A percentile compares a stretch with the other conserved stretches of the same genome.
These are phyloP conservation scores for Enchytraeus crypticus DNA, from an alignment of 2,888 invertebrate genomes.

Conservation along the genomic window DNA sequence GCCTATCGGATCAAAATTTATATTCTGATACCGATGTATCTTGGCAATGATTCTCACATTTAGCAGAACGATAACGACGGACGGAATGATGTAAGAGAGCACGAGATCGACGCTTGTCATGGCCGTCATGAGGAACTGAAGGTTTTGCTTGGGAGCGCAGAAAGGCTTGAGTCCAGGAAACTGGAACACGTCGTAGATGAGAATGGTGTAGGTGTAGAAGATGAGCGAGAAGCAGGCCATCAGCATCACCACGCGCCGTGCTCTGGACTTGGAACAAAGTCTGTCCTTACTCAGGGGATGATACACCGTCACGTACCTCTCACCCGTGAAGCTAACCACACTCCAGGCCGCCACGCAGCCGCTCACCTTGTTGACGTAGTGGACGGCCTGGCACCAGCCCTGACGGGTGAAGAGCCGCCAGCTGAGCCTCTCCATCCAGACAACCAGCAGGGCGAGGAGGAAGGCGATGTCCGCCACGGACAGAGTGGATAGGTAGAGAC, in stretches of 20 bases:
- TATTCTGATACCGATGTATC: constrained; percentile 11
- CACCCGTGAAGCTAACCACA: constrained; percentile 23
- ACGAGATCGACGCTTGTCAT: constrained; percentile 20
- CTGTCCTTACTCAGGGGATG: constrained; percentile 18
- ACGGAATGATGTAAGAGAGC: constrained; percentile 20
- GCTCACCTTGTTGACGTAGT: constrained; percentile 56
- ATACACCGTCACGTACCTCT: constrained; percentile 22
- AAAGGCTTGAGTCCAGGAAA: constrained; percentile 1
- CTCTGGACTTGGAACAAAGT: constrained; percentile 16
- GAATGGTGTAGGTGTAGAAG: constrained; percentile 17
- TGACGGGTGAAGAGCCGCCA: constrained; percentile 38
- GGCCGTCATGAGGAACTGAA: constrained; percentile 13
- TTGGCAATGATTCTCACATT: constrained; percentile 22
- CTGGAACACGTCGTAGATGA: constrained; percentile 15
- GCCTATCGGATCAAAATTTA: neutral
- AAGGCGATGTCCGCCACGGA: constrained; percentile 20
- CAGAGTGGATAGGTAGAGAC: constrained; percentile 20
- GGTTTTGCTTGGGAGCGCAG: constrained; percentile 16
- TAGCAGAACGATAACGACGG: constrained; percentile 19
- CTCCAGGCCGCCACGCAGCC: constrained; percentile 23
- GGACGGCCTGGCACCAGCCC: constrained; percentile 63
- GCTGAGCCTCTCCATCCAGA: constrained; percentile 19
- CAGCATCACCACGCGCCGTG: constrained; percentile 8
- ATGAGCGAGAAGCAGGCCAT: constrained; percentile 7
- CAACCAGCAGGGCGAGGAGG: constrained; percentile 13